These are phyloP conservation scores for Pogona vitticeps DNA, from an alignment of 2,113 vertebrate genomes.

Conservation along the genomic window DNA sequence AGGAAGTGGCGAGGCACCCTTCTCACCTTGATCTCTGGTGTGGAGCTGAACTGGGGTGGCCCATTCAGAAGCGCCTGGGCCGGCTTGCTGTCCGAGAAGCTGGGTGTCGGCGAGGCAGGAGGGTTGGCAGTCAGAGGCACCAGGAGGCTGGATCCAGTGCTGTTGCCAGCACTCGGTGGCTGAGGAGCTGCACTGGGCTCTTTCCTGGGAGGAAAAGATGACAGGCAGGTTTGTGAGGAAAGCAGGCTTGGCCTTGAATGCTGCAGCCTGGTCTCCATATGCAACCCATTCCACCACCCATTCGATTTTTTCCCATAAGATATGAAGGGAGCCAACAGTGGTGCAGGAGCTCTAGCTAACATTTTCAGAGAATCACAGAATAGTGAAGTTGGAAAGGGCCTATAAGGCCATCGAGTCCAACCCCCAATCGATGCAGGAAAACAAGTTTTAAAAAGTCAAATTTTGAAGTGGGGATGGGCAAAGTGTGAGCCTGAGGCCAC, in stretches of 20 bases:
- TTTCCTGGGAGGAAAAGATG: conserved; percentile 74
- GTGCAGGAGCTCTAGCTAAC: neutral
- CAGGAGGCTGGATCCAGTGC: conserved; percentile 83
- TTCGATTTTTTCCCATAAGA: neutral
- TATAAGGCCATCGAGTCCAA: too few relatives aligned
- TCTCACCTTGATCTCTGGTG: conserved; percentile 85
- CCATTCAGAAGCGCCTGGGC: conserved; percentile 86
- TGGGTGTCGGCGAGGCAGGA: conserved; percentile 88
- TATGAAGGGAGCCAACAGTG: too few relatives aligned
- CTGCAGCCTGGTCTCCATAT: neutral
- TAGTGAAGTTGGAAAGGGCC: too few relatives aligned
- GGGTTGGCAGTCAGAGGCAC: conserved; percentile 87
- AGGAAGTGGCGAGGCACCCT: too few relatives aligned
- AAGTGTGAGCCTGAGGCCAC: too few relatives aligned
- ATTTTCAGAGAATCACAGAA: neutral
- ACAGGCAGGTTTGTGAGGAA: neutral
- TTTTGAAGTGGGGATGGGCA: too few relatives aligned
- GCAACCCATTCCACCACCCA: neutral
- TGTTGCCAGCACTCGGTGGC: conserved; percentile 55
- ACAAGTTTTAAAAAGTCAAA: too few relatives aligned
- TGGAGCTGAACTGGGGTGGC: conserved; percentile 85
- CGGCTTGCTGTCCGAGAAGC: conserved; percentile 87
- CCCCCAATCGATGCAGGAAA: too few relatives aligned
- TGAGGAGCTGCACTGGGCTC: conserved; percentile 72
- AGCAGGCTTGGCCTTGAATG: too few relatives aligned